These are phyloP conservation scores for Burhinus bistriatus DNA, from an alignment of 2,113 vertebrate species.

Conservation along the genomic window DNA sequence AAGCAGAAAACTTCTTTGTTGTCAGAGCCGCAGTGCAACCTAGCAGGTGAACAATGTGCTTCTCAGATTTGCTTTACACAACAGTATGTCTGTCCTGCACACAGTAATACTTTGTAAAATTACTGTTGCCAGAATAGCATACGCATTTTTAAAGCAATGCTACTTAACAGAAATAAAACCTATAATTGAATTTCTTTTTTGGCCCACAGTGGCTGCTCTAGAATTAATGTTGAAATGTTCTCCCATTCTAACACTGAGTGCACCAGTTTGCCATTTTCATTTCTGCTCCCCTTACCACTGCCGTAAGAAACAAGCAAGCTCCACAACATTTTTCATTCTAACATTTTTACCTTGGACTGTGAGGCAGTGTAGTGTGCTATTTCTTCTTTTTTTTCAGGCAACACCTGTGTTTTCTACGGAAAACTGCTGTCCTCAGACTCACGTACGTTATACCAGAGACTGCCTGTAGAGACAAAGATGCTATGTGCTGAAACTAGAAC, in stretches of 20 bases:
- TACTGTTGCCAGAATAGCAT: neutral
- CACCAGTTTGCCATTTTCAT: neutral
- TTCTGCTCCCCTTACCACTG: neutral
- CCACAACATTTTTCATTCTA: neutral
- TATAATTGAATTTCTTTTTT: neutral
- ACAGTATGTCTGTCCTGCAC: neutral
- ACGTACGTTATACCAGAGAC: neutral
- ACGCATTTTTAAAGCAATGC: neutral
- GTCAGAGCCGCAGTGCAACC: neutral
- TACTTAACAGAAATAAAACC: neutral
- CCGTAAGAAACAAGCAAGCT: neutral
- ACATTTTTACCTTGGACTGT: neutral
- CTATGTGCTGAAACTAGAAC: neutral
- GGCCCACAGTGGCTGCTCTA: neutral
- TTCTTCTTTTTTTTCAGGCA: neutral
- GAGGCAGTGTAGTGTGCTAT: neutral
- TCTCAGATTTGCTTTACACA: neutral
- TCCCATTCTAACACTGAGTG: neutral
- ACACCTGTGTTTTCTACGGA: neutral
- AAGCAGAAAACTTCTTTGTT: slow-evolving; percentile 29
- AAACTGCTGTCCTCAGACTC: neutral
- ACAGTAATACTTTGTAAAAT: neutral
- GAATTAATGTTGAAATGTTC: neutral
- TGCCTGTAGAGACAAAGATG: too few species aligned
- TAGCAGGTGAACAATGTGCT: neutral